A percentile compares a stretch with the other conserved stretches of the same genome.
Conservation (phyloP, 1,140 invertebrate species). For the Drosophila equinoxialis region DNA sequence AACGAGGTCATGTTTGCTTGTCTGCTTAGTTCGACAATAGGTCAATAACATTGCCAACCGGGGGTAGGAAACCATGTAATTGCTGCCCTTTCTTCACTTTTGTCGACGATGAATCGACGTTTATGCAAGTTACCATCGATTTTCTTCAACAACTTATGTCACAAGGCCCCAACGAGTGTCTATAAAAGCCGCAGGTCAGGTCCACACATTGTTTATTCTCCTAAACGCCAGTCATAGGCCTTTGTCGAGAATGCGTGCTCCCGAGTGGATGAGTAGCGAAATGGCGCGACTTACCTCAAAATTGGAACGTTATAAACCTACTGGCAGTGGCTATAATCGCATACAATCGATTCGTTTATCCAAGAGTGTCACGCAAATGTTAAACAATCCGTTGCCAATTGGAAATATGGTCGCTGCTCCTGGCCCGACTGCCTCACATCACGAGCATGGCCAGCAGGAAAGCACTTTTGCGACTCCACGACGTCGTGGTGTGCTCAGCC, state of each 20-base stretch:
- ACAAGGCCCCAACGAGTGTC: neutral
- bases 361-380: conserved; percentile 79
- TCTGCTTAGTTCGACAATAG: conserved; percentile 59
- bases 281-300: conserved; percentile 69
- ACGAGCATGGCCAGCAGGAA: conserved; percentile 39
- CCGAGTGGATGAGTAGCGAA: conserved; percentile 77
- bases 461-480: conserved; percentile 48
- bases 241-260: conserved; percentile 56
- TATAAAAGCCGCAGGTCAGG: conserved; percentile 57
- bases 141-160: conserved; percentile 46
- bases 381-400: conserved; percentile 73
- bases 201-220: conserved; percentile 53
- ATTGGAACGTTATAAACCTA: conserved; percentile 74
- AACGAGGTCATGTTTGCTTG: neutral
- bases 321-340: conserved; percentile 72
- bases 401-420: conserved; percentile 24
- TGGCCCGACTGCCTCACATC: conserved; percentile 16
- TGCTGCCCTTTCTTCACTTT: conserved; percentile 18
- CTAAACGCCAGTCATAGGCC: neutral
- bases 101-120: conserved; percentile 27
- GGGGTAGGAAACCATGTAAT: conserved; percentile 50
- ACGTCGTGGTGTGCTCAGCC: conserved; percentile 70
- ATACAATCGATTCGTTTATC: conserved; percentile 76
- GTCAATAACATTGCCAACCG: conserved; percentile 48
- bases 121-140: conserved; percentile 66